A percentile compares a stretch with the other conserved stretches of the same genome.
These are phyloP conservation scores for Chymomyza caudatula DNA, from an alignment of 2,888 invertebrate species.

Conservation along the genomic window DNA sequence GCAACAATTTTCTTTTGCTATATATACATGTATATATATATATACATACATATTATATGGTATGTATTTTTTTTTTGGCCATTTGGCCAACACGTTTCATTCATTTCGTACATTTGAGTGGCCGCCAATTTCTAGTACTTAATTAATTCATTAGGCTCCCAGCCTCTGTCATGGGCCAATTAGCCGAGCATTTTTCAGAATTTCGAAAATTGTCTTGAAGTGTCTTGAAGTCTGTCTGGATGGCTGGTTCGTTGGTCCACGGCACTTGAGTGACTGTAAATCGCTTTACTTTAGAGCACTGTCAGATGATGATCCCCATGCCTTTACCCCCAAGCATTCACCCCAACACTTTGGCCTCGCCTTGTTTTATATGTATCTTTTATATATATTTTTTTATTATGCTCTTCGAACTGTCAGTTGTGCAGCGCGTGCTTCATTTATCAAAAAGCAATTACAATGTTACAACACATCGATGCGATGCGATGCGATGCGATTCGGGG, in stretches of 20 bases:
- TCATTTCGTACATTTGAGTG: not conserved
- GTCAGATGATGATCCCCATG: not conserved
- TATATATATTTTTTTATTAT: conserved; percentile 18
- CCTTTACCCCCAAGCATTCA: not conserved
- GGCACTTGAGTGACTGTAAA: not conserved
- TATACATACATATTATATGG: not conserved
- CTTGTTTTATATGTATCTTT: conserved; percentile 12
- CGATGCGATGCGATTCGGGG: conserved; percentile 6
- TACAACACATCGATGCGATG: conserved; percentile 56
- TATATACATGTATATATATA: not conserved
- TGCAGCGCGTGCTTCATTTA: conserved; percentile 70
- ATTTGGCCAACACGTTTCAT: not conserved
- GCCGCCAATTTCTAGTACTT: not conserved
- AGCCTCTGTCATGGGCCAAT: conserved; percentile 63
- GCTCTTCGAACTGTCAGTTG: conserved; percentile 52
- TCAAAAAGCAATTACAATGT: conserved; percentile 69
- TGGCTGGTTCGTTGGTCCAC: no score
- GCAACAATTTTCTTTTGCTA: no score
- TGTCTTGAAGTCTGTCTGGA: conserved; percentile 24
- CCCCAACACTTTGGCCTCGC: not conserved
- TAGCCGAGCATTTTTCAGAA: conserved; percentile 68
- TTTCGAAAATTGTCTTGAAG: conserved; percentile 64
- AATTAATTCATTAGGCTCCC: conserved; percentile 4
- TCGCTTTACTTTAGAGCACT: not conserved
- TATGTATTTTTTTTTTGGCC: not conserved